Evolutionary conservation across 2,888 invertebrate genomes (phyloP).

Genomic region (Nezara viridula): DNA sequence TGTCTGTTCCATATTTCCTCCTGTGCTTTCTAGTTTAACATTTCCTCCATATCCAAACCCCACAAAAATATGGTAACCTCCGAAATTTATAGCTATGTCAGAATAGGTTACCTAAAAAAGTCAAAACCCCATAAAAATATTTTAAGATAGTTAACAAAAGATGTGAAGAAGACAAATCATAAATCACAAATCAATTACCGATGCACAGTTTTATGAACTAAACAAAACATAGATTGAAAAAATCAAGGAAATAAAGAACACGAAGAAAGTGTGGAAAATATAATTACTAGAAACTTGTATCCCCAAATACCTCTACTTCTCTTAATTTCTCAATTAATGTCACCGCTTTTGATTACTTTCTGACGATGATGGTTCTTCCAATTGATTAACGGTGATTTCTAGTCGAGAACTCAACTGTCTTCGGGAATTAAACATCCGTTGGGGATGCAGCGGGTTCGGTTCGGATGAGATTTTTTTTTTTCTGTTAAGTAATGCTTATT

Average conservation of each 20-base stretch:
- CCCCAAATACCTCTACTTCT: neutral
- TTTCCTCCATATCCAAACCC: no score
- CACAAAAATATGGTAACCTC: no score
- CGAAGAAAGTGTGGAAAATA: neutral
- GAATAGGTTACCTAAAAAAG: no score
- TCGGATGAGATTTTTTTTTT: neutral
- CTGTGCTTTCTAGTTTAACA: no score
- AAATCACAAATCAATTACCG: no score
- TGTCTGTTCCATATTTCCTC: no score
- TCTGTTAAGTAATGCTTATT: conserved; percentile 23
- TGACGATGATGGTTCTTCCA: neutral
- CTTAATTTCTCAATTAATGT: neutral
- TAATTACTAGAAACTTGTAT: neutral
- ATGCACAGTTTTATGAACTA: no score
- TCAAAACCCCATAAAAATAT: no score
- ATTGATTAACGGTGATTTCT: neutral
- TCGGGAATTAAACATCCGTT: neutral
- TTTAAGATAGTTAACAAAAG: no score
- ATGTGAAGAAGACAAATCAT: no score
- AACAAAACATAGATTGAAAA: neutral
- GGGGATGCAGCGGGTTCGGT: neutral
- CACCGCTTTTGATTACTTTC: neutral
- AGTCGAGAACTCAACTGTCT: neutral
- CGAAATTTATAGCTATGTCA: no score
- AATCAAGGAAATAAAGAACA: neutral